Evolutionary conservation across 1,140 invertebrate genomes (phyloP).

Genomic region (Macrotrachela quadricornifera): DNA sequence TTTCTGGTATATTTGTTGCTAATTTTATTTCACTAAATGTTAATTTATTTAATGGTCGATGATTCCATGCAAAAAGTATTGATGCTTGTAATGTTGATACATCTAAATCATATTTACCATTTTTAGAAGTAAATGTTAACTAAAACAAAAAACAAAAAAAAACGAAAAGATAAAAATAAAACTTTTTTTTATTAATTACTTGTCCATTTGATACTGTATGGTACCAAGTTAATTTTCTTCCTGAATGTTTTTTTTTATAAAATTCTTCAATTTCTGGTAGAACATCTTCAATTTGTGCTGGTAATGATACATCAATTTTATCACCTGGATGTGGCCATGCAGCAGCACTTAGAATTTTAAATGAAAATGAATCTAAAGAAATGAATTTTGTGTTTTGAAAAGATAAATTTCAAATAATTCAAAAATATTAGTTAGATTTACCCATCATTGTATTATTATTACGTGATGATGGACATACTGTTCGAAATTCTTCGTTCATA

Average conservation of each 20-base stretch:
- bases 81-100: slow-evolving; percentile 99
- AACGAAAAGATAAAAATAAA: slow-evolving; percentile 1
- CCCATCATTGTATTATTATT: background rate
- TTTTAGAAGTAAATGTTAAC: slow-evolving; percentile 78
- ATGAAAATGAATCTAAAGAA: slow-evolving; percentile 12
- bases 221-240: slow-evolving; percentile 95
- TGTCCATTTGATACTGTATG: slow-evolving; percentile 94
- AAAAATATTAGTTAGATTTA: no score
- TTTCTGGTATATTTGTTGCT: slow-evolving; percentile 85
- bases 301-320: slow-evolving; percentile 75
- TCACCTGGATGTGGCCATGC: slow-evolving; percentile 80
- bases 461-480: slow-evolving; percentile 27
- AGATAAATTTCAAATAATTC: no score
- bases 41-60: slow-evolving; percentile 63
- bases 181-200: background rate
- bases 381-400: no score
- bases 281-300: slow-evolving; percentile 87
- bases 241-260: slow-evolving; percentile 60
- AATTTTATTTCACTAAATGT: slow-evolving; percentile 80
- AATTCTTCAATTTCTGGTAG: slow-evolving; percentile 74
- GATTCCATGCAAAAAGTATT: slow-evolving; percentile 97
- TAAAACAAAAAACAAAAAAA: slow-evolving; percentile 20
- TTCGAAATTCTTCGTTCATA: slow-evolving; percentile 76
- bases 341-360: slow-evolving; percentile 84
- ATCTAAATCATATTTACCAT: slow-evolving; percentile 86